Conservation (phyloP, 2,888 invertebrate species). For the Dasysyrphus tricinctus region DNA sequence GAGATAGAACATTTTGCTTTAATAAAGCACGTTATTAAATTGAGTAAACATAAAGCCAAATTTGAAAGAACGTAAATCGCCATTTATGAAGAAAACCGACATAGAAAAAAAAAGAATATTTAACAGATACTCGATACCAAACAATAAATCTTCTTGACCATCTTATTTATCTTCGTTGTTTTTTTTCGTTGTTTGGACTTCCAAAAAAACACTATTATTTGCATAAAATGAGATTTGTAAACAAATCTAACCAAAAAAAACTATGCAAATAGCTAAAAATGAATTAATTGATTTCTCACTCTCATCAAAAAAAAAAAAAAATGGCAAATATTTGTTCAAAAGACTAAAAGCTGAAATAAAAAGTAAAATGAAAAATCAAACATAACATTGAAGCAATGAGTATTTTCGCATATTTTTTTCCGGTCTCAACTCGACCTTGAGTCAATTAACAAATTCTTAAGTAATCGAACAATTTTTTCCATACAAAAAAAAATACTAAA, state of each 20-base stretch:
- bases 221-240: neutral
- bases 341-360: too few species aligned
- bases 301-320: neutral
- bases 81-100: too few species aligned
- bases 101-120: too few species aligned
- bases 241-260: neutral
- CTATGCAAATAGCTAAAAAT: neutral
- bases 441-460: neutral
- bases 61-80: too few species aligned
- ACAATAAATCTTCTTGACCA: neutral
- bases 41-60: too few species aligned
- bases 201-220: neutral
- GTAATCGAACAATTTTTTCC: neutral
- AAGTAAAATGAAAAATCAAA: too few species aligned
- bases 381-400: neutral
- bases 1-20: too few species aligned
- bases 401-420: neutral
- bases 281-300: neutral
- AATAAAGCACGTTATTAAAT: too few species aligned
- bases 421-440: neutral
- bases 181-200: neutral
- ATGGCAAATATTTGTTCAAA: neutral
- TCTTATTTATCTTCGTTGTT: neutral
- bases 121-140: too few species aligned
- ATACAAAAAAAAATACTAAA: neutral